phyloP scores from a whole-genome alignment of 2,888 invertebrate species.

The Saturnia pavonia region DNA sequence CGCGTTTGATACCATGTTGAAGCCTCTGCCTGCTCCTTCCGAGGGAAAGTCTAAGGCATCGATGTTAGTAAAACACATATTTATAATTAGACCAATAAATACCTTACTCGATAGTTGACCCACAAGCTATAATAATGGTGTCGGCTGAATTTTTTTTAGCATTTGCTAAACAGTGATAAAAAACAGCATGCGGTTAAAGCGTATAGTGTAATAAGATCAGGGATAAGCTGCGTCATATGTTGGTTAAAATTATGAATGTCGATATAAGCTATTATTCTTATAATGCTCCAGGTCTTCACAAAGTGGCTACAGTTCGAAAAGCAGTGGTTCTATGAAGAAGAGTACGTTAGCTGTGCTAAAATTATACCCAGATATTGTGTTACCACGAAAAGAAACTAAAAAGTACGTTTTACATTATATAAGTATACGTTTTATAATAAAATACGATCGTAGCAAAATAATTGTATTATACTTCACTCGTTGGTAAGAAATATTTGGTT shows the following conservation, averaged over 20 bases:
- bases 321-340: slow-evolving; percentile 45
- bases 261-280: too few species aligned
- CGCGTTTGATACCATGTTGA: slow-evolving; percentile 81
- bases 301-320: slow-evolving; percentile 44
- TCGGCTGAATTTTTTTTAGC: too few species aligned
- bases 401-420: slow-evolving; percentile 44
- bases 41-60: slow-evolving; percentile 56
- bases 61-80: slow-evolving; percentile 37
- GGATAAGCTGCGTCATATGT: too few species aligned
- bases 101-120: neutral
- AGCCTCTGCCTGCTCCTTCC: slow-evolving; percentile 44
- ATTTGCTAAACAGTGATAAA: too few species aligned
- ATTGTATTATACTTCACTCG: neutral
- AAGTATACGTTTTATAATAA: neutral
- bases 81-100: neutral
- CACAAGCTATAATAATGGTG: neutral
- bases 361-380: slow-evolving; percentile 53
- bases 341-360: slow-evolving; percentile 39
- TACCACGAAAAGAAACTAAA: slow-evolving; percentile 46
- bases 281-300: slow-evolving; percentile 41
- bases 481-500: neutral
- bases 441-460: neutral
- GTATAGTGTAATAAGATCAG: too few species aligned
- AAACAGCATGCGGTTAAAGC: too few species aligned
- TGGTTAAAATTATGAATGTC: too few species aligned